Evolutionary conservation across 1,140 invertebrate species (phyloP).

Genomic region (Cylas formicarius): DNA sequence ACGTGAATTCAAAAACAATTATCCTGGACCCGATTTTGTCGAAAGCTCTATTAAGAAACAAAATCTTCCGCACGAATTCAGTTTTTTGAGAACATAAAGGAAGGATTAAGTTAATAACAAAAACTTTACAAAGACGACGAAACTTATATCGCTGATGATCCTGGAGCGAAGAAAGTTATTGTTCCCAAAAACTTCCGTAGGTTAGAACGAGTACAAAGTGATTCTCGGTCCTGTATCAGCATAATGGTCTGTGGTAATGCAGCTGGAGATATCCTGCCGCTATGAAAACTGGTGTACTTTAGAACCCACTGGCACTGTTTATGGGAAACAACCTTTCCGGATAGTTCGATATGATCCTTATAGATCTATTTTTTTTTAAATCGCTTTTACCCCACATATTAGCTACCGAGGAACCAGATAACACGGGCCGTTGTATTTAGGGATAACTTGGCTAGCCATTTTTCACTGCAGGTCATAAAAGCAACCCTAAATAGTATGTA

Average conservation of each 20-base stretch:
- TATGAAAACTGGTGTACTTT: too few relatives aligned
- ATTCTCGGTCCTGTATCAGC: conserved; percentile 16
- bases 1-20: conserved; percentile 6
- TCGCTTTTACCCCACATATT: too few relatives aligned
- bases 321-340: too few relatives aligned
- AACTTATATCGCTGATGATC: conserved; percentile 22
- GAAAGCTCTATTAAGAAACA: background rate
- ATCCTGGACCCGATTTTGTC: conserved; percentile 3
- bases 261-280: conserved; percentile 20
- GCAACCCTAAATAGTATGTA: too few relatives aligned
- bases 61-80: conserved; percentile 4
- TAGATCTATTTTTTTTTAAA: too few relatives aligned
- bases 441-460: too few relatives aligned
- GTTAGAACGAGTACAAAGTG: conserved; percentile 16
- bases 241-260: conserved; percentile 30
- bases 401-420: too few relatives aligned
- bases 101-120: background rate
- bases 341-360: too few relatives aligned
- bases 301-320: too few relatives aligned
- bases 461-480: too few relatives aligned
- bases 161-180: conserved; percentile 18
- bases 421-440: too few relatives aligned
- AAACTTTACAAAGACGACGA: conserved; percentile 21
- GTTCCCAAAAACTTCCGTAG: conserved; percentile 11
- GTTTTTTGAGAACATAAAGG: conserved; percentile 12